Evolutionary conservation across 1,140 invertebrate species (phyloP).

Genomic region (Epicauta chinensis): DNA sequence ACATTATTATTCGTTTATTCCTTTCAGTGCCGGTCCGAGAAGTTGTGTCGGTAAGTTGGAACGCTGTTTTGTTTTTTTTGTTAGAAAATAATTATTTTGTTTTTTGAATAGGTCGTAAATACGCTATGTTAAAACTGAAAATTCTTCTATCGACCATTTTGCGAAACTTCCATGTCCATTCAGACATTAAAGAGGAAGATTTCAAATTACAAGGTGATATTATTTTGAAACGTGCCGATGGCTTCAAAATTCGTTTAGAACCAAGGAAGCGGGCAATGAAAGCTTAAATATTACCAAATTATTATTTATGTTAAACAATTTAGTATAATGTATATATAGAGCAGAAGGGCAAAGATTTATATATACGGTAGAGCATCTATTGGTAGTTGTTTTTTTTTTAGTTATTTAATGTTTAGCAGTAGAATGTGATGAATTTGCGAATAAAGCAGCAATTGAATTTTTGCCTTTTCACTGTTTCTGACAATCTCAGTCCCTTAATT

Average conservation of each 20-base stretch:
- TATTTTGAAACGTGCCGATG: constrained; percentile 73
- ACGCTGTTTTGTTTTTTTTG: too few relatives aligned
- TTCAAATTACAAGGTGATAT: constrained; percentile 74
- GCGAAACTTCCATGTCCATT: constrained; percentile 68
- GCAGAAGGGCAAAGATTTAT: too few relatives aligned
- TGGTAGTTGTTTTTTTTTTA: too few relatives aligned
- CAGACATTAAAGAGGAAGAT: constrained; percentile 61
- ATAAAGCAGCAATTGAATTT: too few relatives aligned
- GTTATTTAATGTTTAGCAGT: too few relatives aligned
- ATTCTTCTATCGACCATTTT: constrained; percentile 78
- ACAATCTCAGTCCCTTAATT: too few relatives aligned
- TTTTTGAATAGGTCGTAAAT: constrained; percentile 56
- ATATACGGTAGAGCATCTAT: too few relatives aligned
- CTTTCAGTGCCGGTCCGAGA: constrained; percentile 82
- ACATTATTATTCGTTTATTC: constrained; percentile 81
- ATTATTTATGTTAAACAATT: too few relatives aligned
- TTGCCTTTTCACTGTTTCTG: too few relatives aligned
- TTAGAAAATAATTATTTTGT: background rate
- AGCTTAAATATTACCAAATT: constrained; percentile 6
- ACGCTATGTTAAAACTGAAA: constrained; percentile 73
- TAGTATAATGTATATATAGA: too few relatives aligned
- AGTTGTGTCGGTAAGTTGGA: constrained; percentile 68
- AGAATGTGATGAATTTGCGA: too few relatives aligned
- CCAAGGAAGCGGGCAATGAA: constrained; percentile 47
- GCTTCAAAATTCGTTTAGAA: constrained; percentile 64